Evolutionary conservation across 92 coral and sea anemone species (phyloP), one percentile per base, ranked within the genome.

Genomic region (Palythoa grandiflora): DNA sequence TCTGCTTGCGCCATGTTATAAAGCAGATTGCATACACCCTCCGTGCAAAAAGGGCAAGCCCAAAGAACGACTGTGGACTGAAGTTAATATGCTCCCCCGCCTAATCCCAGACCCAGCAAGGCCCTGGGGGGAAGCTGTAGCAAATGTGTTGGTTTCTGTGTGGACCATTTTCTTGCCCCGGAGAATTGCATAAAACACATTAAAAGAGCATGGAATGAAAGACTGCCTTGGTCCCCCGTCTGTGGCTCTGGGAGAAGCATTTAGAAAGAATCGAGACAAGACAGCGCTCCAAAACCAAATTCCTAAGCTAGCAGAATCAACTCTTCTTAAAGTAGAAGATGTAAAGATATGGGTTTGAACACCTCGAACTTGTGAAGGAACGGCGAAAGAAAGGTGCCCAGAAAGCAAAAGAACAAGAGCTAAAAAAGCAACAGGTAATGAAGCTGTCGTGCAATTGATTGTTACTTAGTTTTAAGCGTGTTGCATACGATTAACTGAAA

Each of bases 291-390:
- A 57, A 10, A 57, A 9, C 20, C 16, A 9, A 57, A 57, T 57
- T 57, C 65, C 65, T 9, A 10, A 79, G 40, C 52, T 63, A 53
- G 88, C 91, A 7, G 83, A 86, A 51, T 51, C 87, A 86, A 85
- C 79, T 38, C 83, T 90, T 14, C 83, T 90, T 21, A 61, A 72
- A 65, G 65, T 77, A 59, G 86, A 88, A 39, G 91, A 91, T 38
- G 93, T 88, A 20, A 75, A 44, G 38, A 88, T 91, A 86, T 91
- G 89, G 89, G 93, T 74, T 91, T 63, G 86, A 83, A 12, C 91
- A 91, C 86, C 85, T 91, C 11, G 57, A 57, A 44, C 48, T 40
- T 21, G 89, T 91, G n/a, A 17, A 48, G 16, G 17, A 77, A 15
- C 76, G 78, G 39, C 66, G 92, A 37, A 40, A 75, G 54, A 75